A percentile compares a stretch with the other conserved stretches of the same genome.
Evolutionary conservation across 2,888 invertebrate genomes (phyloP).

Genomic region (Drosophila tripunctata): DNA sequence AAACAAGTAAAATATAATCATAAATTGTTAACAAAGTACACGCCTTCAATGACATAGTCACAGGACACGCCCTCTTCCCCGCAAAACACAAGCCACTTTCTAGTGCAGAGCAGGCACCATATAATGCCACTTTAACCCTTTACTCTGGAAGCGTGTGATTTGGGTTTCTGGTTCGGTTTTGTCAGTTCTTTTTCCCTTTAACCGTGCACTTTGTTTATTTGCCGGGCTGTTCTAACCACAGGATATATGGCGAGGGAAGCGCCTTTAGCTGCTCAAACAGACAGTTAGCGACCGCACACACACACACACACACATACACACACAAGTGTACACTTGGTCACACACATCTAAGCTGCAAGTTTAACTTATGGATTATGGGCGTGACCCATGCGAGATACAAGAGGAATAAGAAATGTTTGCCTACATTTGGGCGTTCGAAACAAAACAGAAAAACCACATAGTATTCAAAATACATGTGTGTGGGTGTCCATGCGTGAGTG

Average conservation of each 20-base stretch:
- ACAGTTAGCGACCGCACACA: constrained; percentile 50
- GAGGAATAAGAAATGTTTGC: constrained; percentile 46
- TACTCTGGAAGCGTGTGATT: constrained; percentile 58
- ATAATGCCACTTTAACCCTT: constrained; percentile 73
- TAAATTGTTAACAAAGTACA: constrained; percentile 72
- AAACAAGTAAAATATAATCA: constrained; percentile 70
- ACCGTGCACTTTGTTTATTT: constrained; percentile 49
- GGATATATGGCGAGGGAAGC: background rate
- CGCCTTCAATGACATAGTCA: constrained; percentile 48
- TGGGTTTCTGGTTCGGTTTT: constrained; percentile 36
- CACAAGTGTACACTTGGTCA: background rate
- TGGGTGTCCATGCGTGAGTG: constrained; percentile 9
- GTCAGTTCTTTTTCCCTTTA: constrained; percentile 10
- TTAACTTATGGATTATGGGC: constrained; percentile 78
- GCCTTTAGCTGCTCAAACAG: constrained; percentile 36
- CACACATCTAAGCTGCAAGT: constrained; percentile 35
- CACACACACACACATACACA: constrained; percentile 11
- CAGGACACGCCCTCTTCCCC: constrained; percentile 12
- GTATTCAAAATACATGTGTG: constrained; percentile 40
- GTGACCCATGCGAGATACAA: constrained; percentile 52
- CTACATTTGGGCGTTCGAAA: constrained; percentile 63
- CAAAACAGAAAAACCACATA: constrained; percentile 41
- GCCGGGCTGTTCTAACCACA: constrained; percentile 35
- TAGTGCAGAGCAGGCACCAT: constrained; percentile 22
- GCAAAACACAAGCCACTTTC: constrained; percentile 2